Evolutionary conservation across 1,140 invertebrate species (phyloP), one percentile per base, ranked within the genome.

Genomic region (Drosophila fuyamai): DNA sequence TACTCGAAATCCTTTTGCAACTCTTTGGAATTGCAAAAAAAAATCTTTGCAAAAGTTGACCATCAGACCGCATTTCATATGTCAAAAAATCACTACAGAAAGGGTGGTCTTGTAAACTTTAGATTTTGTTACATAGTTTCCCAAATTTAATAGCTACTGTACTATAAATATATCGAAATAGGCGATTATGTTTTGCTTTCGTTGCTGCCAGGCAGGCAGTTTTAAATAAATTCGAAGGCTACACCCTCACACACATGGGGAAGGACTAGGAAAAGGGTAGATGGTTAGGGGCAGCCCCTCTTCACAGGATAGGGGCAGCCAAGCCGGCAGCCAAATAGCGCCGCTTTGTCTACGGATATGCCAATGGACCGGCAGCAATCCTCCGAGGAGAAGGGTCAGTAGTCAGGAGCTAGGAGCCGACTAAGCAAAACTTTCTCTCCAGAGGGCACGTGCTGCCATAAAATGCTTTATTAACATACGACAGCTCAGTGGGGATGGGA

Each of bases 401-500:
- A 36, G 59, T 58, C 50, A 14, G 23, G 54, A 76, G 29, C 29
- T 7, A 14, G 16, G 50, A 76, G 75, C 54, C 70, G 46, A 57
- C 73, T 44, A 60, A 53, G 50, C 57, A 58, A 56, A 74, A 70
- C 55, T 55, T 58, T 54, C 41, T 13, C 29, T 27, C 10, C 27
- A 27, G 41, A 62, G 36, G 41, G 18, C 77, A 85, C 81, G 67
- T 76, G 84, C 76, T 77, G 66, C 47, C 76, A 86, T 86, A 88
- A 86, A 88, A 88, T 76, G 46, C 54, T 83, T 83, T 83, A 86
- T 89, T 86, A 86, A 75, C 83, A 82, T 88, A 71, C 73, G 63
- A 54, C 27, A 23, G 29, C 58, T 58, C 40, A 29, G 32, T 36
- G 18, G 18, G 29, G 32, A 32, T 32, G 36, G 18, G 57, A 41